Conservation (phyloP, 2,797 vertebrate species). For the Gouania willdenowi region DNA sequence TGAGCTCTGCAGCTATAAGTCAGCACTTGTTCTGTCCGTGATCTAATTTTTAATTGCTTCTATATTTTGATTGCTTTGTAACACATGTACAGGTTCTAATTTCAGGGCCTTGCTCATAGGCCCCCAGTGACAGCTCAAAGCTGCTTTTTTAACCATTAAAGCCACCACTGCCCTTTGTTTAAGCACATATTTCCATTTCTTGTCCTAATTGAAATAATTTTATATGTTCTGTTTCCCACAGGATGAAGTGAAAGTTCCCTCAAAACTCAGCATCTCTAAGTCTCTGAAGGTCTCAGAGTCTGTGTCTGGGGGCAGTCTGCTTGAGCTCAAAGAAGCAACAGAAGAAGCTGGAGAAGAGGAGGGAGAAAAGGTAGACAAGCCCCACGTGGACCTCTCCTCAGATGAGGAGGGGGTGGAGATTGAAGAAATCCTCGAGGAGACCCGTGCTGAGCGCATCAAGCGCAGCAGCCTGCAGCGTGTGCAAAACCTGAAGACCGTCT, state of each 20-base stretch:
- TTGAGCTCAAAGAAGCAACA: slow-evolving; percentile 68
- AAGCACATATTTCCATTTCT: too few species aligned
- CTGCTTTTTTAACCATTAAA: too few species aligned
- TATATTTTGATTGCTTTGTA: too few species aligned
- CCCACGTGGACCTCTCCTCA: slow-evolving; percentile 86
- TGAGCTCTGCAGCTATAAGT: too few species aligned
- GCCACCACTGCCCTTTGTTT: too few species aligned
- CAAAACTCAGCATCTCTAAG: slow-evolving; percentile 89
- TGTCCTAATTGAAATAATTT: too few species aligned
- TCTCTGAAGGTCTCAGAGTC: slow-evolving; percentile 85
- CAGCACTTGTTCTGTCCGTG: too few species aligned
- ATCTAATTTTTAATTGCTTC: too few species aligned
- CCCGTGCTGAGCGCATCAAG: slow-evolving; percentile 89
- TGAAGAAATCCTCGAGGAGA: slow-evolving; percentile 86
- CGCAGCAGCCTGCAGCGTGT: slow-evolving; percentile 91
- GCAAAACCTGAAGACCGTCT: slow-evolving; percentile 93
- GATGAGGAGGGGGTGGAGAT: slow-evolving; percentile 94
- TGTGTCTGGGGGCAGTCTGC: slow-evolving; percentile 75
- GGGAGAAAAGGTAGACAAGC: slow-evolving; percentile 81
- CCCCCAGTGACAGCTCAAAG: too few species aligned
- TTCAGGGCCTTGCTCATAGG: too few species aligned
- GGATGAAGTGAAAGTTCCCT: slow-evolving; percentile 93
- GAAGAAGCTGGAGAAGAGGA: slow-evolving; percentile 72
- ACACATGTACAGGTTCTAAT: too few species aligned
- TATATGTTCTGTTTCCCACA: slow-evolving; percentile 52